Percentiles rank a stretch among this genome's conserved stretches.
phyloP scores from a whole-genome alignment of 2,113 vertebrate species.

The Calidris pugnax region DNA sequence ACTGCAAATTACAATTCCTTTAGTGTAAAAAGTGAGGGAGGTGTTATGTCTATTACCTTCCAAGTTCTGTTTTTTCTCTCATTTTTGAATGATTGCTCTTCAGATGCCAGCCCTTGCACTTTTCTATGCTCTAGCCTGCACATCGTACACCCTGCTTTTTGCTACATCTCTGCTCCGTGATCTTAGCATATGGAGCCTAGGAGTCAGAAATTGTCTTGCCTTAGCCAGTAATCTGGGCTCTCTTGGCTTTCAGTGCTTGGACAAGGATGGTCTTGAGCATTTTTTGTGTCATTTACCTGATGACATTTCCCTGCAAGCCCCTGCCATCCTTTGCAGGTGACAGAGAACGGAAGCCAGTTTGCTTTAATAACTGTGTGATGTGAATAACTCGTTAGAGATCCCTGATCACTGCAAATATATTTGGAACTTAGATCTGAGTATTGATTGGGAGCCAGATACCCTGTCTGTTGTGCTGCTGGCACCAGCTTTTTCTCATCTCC shows the following conservation, averaged over 20 bases:
- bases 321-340: not conserved
- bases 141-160: not conserved
- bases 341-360: not conserved
- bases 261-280: not conserved
- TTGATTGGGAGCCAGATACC: not conserved
- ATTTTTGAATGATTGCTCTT: not conserved
- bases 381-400: not conserved
- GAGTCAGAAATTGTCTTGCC: not conserved
- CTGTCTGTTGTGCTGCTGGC: not conserved
- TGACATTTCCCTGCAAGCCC: not conserved
- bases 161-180: not conserved
- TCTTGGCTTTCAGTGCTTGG: not conserved
- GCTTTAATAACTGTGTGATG: not conserved
- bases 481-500: not conserved
- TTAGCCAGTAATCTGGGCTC: not conserved
- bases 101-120: not conserved
- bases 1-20: not conserved
- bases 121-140: not conserved
- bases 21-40: not conserved
- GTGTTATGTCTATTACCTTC: not conserved
- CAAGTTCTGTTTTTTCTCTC: not conserved
- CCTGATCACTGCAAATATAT: not conserved
- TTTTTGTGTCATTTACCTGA: not conserved
- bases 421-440: not conserved
- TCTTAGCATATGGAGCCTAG: not conserved